Base-by-base conservation (phyloP, 2,888 invertebrate species). In the Parnassius glacialis region DNA sequence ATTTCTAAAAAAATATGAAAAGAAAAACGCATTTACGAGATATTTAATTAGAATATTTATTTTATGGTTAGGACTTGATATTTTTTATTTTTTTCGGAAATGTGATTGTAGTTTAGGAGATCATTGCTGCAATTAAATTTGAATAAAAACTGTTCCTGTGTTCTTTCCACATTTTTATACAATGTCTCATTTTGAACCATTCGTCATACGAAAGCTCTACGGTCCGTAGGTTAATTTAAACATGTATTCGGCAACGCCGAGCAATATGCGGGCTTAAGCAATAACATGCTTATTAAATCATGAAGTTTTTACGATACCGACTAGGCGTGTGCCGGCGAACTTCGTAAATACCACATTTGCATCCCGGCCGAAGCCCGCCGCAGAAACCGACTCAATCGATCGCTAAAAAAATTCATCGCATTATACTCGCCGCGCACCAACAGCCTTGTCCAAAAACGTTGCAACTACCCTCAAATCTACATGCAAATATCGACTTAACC, bases 351-450 rank as follows among this genome's bases (percentile, higher is more conserved):
- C 72, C 79, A 75, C 84, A 90, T 90, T 90, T 90, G 88, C 89
- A 90, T 90, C 83, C 76, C 83, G 76, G 76, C 74, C 84, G 83
- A 80, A 77, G 82, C 80, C 75, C 81, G 84, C 86, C 86, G 81
- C 88, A 85, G 79, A 87, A 87, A 85, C 86, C 84, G 63, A 71
- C 70, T 87, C 88, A 90, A 89, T 90, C 88, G 90, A 88, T 86
- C 83, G 88, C 87, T 85, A 90, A 91, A 90, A 62, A 82, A 90
- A 89, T 84, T 79, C 86, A 87, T 80, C 84, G 85, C 82, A 85
- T 88, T 87, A 88, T 86, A 86, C 85, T 80, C 79, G 79, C 76
- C 81, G 78, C 81, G 76, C 65, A 70, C 68, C 66, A 65, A 70
- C 57, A 60, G 64, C 52, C 48, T 16, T 43, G 44, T 54, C 52